Conservation (phyloP, 1,140 invertebrate species). For the Drosophila bifasciata region DNA sequence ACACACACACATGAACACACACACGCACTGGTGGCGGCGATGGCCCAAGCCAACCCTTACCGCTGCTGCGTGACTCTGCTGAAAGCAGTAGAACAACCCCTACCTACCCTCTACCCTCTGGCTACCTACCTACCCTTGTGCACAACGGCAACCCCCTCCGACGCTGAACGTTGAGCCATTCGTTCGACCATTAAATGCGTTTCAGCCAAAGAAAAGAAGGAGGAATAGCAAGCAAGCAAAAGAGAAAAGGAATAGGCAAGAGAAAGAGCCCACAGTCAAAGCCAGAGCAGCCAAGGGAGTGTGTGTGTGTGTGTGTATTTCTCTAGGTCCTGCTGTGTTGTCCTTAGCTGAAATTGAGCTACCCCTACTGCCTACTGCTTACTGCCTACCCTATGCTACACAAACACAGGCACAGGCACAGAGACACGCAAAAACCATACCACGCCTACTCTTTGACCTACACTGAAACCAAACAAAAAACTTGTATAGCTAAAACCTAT, state of each 20-base stretch:
- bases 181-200: constrained; percentile 68
- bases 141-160: no score
- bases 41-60: constrained; percentile 29
- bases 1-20: neutral
- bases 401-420: constrained; percentile 5
- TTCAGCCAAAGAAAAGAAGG: constrained; percentile 24
- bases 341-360: constrained; percentile 43
- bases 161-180: constrained; percentile 12
- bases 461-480: constrained; percentile 29
- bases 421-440: constrained; percentile 5
- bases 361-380: constrained; percentile 21
- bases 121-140: constrained; percentile 5
- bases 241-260: constrained; percentile 43
- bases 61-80: no score
- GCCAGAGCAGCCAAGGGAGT: neutral
- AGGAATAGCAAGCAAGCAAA: neutral
- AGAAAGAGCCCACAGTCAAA: constrained; percentile 22
- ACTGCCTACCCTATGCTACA: neutral
- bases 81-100: no score
- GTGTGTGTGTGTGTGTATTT: constrained; percentile 5
- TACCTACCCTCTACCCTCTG: no score
- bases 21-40: constrained; percentile 18
- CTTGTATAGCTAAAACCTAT: neutral
- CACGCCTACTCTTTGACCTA: constrained; percentile 40
- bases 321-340: constrained; percentile 14